A percentile compares a stretch with the other conserved stretches of the same genome.
Conservation (phyloP, 2,113 vertebrate genomes). For the Haemorhous mexicanus region DNA sequence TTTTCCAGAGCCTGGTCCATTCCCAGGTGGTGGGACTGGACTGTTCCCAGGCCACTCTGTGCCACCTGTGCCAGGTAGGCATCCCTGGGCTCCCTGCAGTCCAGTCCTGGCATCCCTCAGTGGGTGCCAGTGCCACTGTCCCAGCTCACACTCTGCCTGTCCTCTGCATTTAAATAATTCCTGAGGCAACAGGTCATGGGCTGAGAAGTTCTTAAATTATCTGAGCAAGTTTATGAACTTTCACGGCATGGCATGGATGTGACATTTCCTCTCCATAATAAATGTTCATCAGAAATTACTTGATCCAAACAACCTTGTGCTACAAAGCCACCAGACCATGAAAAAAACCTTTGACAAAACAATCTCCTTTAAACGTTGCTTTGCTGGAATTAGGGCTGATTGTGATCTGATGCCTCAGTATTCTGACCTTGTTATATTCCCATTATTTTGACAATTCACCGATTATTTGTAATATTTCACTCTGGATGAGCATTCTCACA, state of each 20-base stretch:
- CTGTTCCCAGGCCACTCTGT: background rate
- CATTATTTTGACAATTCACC: conserved; percentile 13
- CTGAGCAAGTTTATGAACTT: background rate
- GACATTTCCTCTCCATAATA: conserved; percentile 41
- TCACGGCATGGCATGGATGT: background rate
- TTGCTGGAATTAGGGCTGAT: conserved; percentile 52
- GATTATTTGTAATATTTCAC: background rate
- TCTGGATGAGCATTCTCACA: background rate
- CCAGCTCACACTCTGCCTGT: background rate
- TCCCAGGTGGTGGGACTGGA: accelerated
- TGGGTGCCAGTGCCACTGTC: accelerated
- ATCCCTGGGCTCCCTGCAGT: background rate
- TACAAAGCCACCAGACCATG: conserved; percentile 7
- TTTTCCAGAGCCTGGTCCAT: background rate
- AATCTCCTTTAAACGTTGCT: conserved; percentile 25
- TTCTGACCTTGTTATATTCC: background rate
- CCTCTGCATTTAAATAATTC: background rate
- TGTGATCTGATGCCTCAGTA: background rate
- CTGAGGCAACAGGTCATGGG: background rate
- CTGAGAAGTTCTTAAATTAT: background rate
- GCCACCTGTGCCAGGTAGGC: accelerated
- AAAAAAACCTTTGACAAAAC: conserved; percentile 58
- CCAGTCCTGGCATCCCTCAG: accelerated
- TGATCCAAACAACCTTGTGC: conserved; percentile 56
- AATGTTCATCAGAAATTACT: conserved; percentile 47